phyloP scores from a whole-genome alignment of 2,113 vertebrate species.

The Crotalus viridis region DNA sequence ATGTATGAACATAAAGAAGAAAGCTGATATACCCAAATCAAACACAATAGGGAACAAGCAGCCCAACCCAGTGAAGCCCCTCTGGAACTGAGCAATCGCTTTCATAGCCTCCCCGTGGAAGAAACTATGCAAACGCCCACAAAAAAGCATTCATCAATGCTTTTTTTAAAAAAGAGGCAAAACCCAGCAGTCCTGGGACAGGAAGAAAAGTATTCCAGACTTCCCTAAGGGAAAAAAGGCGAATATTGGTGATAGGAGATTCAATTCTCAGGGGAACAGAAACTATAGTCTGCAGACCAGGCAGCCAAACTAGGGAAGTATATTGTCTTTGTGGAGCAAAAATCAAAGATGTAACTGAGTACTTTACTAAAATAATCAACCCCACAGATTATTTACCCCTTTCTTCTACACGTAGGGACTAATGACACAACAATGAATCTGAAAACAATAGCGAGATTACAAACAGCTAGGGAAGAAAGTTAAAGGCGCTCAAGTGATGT shows the following conservation, averaged over 20 bases:
- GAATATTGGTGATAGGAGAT: neutral
- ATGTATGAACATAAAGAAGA: neutral
- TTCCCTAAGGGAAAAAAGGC: neutral
- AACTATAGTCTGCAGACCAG: neutral
- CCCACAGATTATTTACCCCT: neutral
- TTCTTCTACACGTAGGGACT: neutral
- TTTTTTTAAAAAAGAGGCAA: neutral
- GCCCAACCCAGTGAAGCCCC: neutral
- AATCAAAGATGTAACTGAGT: neutral
- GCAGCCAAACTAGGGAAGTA: neutral
- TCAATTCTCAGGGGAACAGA: neutral
- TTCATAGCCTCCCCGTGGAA: neutral
- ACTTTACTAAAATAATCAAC: neutral
- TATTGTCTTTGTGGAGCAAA: neutral
- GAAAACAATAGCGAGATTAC: neutral
- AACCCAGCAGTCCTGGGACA: neutral
- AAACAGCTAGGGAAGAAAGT: neutral
- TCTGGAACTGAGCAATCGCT: neutral
- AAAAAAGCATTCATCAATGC: neutral
- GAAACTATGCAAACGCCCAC: neutral
- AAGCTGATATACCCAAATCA: neutral
- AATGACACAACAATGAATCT: neutral
- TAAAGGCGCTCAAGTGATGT: neutral
- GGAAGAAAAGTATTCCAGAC: neutral
- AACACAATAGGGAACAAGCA: neutral